Base-by-base conservation (phyloP, 2,888 invertebrate genomes). In the Drosophila vallismaia region DNA sequence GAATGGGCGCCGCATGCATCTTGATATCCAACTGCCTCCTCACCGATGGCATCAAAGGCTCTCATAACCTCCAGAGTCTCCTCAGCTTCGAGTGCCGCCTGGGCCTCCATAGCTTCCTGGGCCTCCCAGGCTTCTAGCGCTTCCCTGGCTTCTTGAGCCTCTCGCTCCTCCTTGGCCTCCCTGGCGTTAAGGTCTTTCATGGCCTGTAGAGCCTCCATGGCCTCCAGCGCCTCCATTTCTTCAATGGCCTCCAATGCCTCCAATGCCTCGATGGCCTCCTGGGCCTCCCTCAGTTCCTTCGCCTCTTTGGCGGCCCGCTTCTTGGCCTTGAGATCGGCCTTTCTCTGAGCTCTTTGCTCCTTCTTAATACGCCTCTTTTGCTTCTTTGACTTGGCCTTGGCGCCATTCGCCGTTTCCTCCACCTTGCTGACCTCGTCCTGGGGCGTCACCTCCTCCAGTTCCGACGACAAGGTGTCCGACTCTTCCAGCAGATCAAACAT, bases 401-500 rank as follows among this genome's bases (percentile, higher is more conserved):
- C 7, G 14, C n/a, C 9, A 4, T 7, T 14, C 7, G 33, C n/a
- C 4, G 28, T 33, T 8, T 14, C 24, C 8, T 24, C 10, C 10
- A 8, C 10, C 24, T 24, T 44, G 42, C 8, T 9, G 24, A 9
- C 24, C 44, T 44, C 44, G 2, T 44, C 44, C 44, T 8, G 4
- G 36, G n/a, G 10, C 10, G 1, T n/a, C n/a, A 36, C 36, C 42
- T 19, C 42, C 14, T 42, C 19, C 42, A 40, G 6, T 6, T 40
- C 12, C 12, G 42, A 42, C 6, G 9, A 42, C 19, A 19, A 0
- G 1, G 42, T 19, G 8, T 44, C 44, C 9, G 44, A 19, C 1
- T 44, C 44, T 4, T 44, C 44, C 14, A 42, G 42, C 19, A 42
- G 14, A 14, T 19, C 42, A 9, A 42, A 42, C 42, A 19, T 42